Evolutionary conservation across 2,113 vertebrate species (phyloP).

Genomic region (Eurypyga helias): DNA sequence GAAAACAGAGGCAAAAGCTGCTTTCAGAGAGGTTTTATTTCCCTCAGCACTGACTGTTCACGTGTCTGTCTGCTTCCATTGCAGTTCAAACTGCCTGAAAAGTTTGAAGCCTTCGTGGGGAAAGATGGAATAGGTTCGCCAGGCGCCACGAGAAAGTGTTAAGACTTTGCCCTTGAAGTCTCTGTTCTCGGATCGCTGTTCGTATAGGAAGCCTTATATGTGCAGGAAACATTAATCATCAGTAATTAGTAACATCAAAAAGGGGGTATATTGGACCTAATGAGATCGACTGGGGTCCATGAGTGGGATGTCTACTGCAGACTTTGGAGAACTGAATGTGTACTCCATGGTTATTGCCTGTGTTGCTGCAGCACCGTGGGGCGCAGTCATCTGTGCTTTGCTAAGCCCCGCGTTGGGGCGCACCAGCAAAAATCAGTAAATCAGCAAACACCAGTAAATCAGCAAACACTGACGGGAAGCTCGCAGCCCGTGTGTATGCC

Average conservation of each 20-base stretch:
- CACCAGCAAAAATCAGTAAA: too few relatives aligned
- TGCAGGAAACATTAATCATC: not conserved
- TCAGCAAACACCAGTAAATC: too few relatives aligned
- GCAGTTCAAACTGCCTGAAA: not conserved
- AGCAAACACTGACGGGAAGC: not conserved
- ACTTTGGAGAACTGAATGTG: not conserved
- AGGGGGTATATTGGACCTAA: not conserved
- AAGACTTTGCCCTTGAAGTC: not conserved
- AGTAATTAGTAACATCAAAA: not conserved
- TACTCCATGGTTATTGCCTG: accelerated
- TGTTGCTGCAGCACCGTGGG: not conserved
- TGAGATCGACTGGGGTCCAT: not conserved
- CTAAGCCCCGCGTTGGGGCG: not conserved
- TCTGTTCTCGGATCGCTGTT: not conserved
- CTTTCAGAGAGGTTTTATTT: not conserved
- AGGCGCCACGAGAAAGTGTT: not conserved
- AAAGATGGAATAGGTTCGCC: not conserved
- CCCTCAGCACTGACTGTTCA: not conserved
- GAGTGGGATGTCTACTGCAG: not conserved
- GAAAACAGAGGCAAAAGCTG: not conserved
- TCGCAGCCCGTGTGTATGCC: accelerated
- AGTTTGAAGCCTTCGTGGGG: not conserved
- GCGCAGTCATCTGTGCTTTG: not conserved
- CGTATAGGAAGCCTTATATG: not conserved
- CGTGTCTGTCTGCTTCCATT: not conserved